These are phyloP conservation scores for Carlito syrichta DNA, from an alignment of 2,113 vertebrate genomes.

Conservation along the genomic window DNA sequence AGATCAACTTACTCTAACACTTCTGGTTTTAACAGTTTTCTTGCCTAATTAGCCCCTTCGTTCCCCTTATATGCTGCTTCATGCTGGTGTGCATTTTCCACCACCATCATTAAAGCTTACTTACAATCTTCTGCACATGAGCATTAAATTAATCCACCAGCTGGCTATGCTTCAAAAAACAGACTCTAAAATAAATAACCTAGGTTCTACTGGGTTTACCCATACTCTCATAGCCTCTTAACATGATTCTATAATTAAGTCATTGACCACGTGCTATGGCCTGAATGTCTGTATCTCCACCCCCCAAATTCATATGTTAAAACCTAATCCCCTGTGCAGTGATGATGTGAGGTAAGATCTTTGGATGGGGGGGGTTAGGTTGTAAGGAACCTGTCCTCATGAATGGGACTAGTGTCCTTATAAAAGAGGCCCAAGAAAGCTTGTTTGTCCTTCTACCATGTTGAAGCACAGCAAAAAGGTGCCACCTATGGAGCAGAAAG, in stretches of 20 bases:
- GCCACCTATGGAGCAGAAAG: neutral
- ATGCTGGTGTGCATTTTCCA: neutral
- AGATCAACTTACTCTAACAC: neutral
- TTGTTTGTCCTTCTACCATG: neutral
- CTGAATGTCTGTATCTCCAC: neutral
- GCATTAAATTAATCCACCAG: neutral
- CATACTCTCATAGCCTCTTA: neutral
- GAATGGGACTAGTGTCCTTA: neutral
- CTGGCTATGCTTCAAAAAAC: neutral
- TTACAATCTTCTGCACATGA: neutral
- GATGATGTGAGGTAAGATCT: too few species aligned
- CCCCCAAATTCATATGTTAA: neutral
- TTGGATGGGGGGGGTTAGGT: too few species aligned
- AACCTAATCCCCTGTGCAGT: neutral
- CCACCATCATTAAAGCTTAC: neutral
- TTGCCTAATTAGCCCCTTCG: neutral
- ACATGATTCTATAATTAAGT: neutral
- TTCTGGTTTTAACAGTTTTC: neutral
- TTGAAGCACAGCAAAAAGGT: neutral
- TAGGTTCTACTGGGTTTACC: neutral
- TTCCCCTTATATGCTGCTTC: neutral
- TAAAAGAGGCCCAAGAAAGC: neutral
- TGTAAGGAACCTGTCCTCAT: too few species aligned
- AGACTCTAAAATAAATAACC: neutral
- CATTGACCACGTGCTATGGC: neutral